Evolutionary conservation across 2,797 vertebrate genomes (phyloP).

Genomic region (Bovichtus variegatus): DNA sequence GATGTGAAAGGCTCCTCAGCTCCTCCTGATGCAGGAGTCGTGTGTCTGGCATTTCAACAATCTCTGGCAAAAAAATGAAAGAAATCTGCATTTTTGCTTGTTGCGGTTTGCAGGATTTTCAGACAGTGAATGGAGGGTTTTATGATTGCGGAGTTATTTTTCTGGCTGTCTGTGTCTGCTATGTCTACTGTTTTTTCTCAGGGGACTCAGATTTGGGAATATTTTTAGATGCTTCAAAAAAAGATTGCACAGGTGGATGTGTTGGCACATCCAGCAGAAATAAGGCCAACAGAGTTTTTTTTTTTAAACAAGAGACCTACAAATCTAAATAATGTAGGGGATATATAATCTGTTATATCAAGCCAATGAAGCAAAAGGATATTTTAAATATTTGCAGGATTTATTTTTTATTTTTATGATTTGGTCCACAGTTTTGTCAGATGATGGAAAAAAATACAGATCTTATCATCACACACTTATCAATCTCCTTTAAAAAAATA

Average conservation of each 20-base stretch:
- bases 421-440: neutral
- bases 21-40: slow-evolving; percentile 38
- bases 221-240: slow-evolving; percentile 24
- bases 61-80: slow-evolving; percentile 2
- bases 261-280: slow-evolving; percentile 8
- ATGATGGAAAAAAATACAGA: neutral
- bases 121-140: neutral
- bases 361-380: neutral
- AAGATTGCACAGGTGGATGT: slow-evolving; percentile 9
- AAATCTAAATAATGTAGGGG: neutral
- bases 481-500: neutral
- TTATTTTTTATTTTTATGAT: no score
- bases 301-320: neutral
- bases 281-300: neutral
- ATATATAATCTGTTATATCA: neutral
- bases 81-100: slow-evolving; percentile 7
- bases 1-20: slow-evolving; percentile 49
- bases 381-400: neutral
- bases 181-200: slow-evolving; percentile 1
- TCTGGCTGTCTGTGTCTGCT: neutral
- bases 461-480: neutral
- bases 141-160: slow-evolving; percentile 8
- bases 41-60: slow-evolving; percentile 21
- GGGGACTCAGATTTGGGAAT: slow-evolving; percentile 17
- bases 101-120: slow-evolving; percentile 17